A percentile compares a stretch with the other conserved stretches of the same genome.
These are phyloP conservation scores for Arvicanthis niloticus DNA, from an alignment of 2,113 vertebrate species.

Conservation along the genomic window DNA sequence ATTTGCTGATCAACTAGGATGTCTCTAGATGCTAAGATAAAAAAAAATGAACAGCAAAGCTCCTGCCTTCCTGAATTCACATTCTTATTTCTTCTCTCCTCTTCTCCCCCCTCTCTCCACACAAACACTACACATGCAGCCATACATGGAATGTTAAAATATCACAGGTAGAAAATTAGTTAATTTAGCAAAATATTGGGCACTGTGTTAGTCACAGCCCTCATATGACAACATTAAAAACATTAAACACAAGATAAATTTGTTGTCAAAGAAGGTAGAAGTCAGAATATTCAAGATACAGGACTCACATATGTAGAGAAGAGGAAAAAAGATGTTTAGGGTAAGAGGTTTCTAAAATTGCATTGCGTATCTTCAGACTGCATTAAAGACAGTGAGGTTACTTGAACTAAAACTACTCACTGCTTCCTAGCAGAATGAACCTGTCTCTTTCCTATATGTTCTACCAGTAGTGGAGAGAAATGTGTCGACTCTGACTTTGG, in stretches of 20 bases:
- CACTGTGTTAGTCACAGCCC: neutral
- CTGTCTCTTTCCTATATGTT: neutral
- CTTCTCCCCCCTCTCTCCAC: neutral
- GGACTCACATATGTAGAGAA: neutral
- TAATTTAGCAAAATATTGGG: neutral
- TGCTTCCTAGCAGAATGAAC: neutral
- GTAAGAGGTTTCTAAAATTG: neutral
- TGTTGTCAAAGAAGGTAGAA: neutral
- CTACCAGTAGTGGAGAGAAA: neutral
- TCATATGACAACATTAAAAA: neutral
- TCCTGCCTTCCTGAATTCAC: neutral
- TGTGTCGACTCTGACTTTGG: neutral
- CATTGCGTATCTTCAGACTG: neutral
- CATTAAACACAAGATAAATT: neutral
- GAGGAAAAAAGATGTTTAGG: neutral
- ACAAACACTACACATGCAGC: neutral
- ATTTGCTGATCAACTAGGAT: conserved; percentile 60
- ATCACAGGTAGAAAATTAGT: neutral
- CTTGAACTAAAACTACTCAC: neutral
- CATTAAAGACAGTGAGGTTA: neutral
- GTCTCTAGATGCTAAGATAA: neutral
- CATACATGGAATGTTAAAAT: neutral
- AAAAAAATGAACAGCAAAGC: conserved; percentile 3
- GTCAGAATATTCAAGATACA: neutral
- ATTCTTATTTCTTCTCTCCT: neutral